Percentiles rank a stretch among this genome's conserved stretches.
Evolutionary conservation across 2,113 vertebrate species (phyloP).

Genomic region (Panthera tigris): DNA sequence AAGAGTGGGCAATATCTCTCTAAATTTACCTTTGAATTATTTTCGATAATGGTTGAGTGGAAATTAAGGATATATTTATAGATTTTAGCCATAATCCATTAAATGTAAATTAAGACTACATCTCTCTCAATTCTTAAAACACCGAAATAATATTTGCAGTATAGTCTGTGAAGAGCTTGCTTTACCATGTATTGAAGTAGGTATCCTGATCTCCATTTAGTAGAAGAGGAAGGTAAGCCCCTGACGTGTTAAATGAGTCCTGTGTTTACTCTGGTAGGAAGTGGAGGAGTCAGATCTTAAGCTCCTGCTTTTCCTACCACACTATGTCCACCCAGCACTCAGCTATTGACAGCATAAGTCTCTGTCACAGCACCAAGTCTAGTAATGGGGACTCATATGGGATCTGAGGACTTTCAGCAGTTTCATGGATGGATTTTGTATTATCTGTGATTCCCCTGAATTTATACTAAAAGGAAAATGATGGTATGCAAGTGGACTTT

Average conservation of each 20-base stretch:
- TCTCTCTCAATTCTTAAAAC: not conserved
- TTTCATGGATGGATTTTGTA: not conserved
- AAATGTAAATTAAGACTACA: not conserved
- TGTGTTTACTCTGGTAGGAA: not conserved
- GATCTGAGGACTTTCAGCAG: not conserved
- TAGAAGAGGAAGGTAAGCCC: not conserved
- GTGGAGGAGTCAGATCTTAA: not conserved
- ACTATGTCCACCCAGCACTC: not conserved
- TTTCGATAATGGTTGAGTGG: not conserved
- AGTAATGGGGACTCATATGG: not conserved
- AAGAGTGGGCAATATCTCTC: not conserved
- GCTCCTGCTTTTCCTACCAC: not conserved
- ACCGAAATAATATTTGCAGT: not conserved
- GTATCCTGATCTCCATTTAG: not conserved
- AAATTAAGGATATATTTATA: not conserved
- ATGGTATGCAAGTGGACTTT: not conserved
- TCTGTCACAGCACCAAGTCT: not conserved
- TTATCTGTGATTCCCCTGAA: not conserved
- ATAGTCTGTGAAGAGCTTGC: not conserved
- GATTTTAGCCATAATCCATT: not conserved
- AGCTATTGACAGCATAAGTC: not conserved
- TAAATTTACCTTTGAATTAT: not conserved
- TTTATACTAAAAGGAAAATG: not conserved
- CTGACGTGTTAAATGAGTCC: not conserved
- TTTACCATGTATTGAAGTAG: not conserved